Evolutionary conservation across 2,888 invertebrate genomes (phyloP).

Genomic region (Leucozona laternaria): DNA sequence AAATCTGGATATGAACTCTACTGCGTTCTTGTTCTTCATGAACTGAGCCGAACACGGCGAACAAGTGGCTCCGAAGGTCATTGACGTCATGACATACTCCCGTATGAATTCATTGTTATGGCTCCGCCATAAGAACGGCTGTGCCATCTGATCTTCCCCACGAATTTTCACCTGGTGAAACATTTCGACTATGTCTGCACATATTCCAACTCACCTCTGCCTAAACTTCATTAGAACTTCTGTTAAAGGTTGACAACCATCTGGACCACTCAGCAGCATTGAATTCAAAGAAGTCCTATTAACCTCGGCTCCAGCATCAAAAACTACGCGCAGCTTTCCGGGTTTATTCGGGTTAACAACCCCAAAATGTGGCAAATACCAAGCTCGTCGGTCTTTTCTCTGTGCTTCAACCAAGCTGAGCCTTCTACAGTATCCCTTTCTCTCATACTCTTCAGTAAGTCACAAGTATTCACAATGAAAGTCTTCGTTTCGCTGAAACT

Average conservation of each 20-base stretch:
- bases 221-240: slow-evolving; percentile 3
- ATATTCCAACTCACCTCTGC: slow-evolving; percentile 4
- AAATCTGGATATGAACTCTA: background rate
- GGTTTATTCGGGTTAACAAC: background rate
- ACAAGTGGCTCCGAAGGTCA: slow-evolving; percentile 55
- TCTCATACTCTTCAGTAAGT: slow-evolving; percentile 63
- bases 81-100: background rate
- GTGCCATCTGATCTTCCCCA: slow-evolving; percentile 27
- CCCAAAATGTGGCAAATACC: background rate
- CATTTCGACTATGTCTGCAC: slow-evolving; percentile 17
- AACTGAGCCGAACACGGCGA: slow-evolving; percentile 67
- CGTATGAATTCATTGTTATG: background rate
- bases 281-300: background rate
- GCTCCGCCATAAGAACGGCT: background rate
- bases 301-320: background rate
- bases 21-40: slow-evolving; percentile 13
- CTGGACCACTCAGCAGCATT: background rate
- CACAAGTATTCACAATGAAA: slow-evolving; percentile 55
- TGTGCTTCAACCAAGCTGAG: slow-evolving; percentile 13
- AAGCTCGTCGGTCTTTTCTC: background rate
- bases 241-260: background rate
- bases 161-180: slow-evolving; percentile 37
- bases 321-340: background rate
- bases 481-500: slow-evolving; percentile 49
- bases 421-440: slow-evolving; percentile 74